Conservation (phyloP, 2,797 vertebrate genomes). For the Lacerta bilineata region DNA sequence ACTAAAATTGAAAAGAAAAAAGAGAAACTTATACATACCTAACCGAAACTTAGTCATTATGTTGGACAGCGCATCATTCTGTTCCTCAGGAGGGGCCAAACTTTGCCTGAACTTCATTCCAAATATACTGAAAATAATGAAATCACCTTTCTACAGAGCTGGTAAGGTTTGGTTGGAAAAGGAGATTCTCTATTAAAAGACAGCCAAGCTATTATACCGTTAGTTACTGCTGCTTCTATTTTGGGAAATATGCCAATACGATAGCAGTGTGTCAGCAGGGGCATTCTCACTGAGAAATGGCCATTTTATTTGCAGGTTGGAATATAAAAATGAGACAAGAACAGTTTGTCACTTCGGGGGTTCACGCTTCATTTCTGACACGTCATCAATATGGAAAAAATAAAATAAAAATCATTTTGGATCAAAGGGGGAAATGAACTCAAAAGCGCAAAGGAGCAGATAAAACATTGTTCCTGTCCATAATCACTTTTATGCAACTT, state of each 20-base stretch:
- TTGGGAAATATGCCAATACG: not conserved
- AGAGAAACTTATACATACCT: no score
- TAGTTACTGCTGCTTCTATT: not conserved
- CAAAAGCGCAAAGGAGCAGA: not conserved
- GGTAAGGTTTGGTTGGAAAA: not conserved
- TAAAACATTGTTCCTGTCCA: not conserved
- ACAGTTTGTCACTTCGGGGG: not conserved
- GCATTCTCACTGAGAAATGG: not conserved
- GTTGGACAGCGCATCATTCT: conserved; percentile 16
- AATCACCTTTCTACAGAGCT: conserved; percentile 15
- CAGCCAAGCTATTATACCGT: not conserved
- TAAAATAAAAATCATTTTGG: no score
- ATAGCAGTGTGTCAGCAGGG: no score
- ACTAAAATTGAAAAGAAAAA: no score
- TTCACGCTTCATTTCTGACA: not conserved
- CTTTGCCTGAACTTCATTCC: not conserved
- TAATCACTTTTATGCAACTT: not conserved
- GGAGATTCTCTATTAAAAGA: not conserved
- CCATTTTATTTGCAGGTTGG: not conserved
- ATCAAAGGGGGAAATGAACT: not conserved
- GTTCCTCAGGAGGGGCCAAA: not conserved
- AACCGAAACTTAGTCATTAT: not conserved
- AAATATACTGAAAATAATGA: not conserved
- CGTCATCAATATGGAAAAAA: not conserved
- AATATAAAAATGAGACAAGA: not conserved